Percentiles rank a stretch among this genome's conserved stretches.
Conservation (phyloP, 92 coral and sea anemone genomes). For the Siderastrea radians region DNA sequence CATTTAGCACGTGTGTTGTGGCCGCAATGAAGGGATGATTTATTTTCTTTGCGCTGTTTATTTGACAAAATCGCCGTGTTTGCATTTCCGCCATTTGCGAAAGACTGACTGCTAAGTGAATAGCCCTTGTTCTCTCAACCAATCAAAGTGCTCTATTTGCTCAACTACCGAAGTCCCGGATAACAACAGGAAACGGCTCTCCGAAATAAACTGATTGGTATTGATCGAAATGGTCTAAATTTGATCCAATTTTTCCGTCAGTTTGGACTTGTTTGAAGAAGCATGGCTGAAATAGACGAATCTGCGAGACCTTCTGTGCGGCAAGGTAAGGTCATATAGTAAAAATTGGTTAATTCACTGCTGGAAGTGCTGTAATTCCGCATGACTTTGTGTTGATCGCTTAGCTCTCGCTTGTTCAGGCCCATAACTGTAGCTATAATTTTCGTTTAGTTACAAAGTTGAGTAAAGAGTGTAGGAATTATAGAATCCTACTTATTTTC, state of each 20-base stretch:
- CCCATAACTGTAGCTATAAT: neutral
- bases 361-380: neutral
- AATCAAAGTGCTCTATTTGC: slow-evolving; percentile 46
- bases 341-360: neutral
- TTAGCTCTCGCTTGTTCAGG: neutral
- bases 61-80: neutral
- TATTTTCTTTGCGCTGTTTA: slow-evolving; percentile 1
- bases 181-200: slow-evolving; percentile 83
- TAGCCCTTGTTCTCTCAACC: slow-evolving; percentile 66
- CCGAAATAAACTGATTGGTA: slow-evolving; percentile 4
- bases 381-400: slow-evolving; percentile 17
- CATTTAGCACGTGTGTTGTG: neutral
- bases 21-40: neutral
- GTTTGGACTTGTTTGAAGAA: slow-evolving; percentile 36
- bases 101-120: neutral
- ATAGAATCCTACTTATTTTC: neutral
- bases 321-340: slow-evolving; percentile 71
- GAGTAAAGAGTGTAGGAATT: neutral
- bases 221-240: slow-evolving; percentile 45
- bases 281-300: slow-evolving; percentile 81
- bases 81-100: slow-evolving; percentile 23
- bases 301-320: slow-evolving; percentile 72
- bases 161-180: slow-evolving; percentile 67
- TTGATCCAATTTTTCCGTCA: slow-evolving; percentile 59
- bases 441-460: slow-evolving; percentile 1